These are phyloP conservation scores for Natrix natrix DNA, from an alignment of 2,797 vertebrate species.

Conservation along the genomic window DNA sequence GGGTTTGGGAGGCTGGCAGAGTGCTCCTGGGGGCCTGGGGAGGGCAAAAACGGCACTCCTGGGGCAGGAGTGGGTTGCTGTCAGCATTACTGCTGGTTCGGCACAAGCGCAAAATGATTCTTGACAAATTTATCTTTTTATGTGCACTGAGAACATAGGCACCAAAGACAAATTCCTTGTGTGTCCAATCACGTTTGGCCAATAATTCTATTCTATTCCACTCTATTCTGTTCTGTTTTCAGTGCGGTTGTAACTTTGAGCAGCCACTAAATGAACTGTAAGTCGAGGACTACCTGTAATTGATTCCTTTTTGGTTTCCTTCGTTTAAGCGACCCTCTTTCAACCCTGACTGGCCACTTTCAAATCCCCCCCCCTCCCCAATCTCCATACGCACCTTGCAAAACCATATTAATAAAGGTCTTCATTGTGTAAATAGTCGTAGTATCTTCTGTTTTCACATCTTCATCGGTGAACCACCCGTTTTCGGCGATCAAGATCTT, in stretches of 20 bases:
- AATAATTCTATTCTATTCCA: too few species aligned
- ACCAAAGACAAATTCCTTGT: too few species aligned
- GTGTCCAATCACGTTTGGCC: too few species aligned
- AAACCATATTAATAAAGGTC: constrained; percentile 88
- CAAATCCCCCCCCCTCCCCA: background rate
- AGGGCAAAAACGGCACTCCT: too few species aligned
- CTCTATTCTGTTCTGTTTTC: background rate
- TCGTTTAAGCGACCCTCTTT: background rate
- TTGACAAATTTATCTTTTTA: too few species aligned
- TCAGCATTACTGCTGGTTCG: too few species aligned
- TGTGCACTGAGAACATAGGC: too few species aligned
- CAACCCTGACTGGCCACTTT: background rate
- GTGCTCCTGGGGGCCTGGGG: too few species aligned
- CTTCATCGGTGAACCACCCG: constrained; percentile 89
- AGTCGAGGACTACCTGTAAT: background rate
- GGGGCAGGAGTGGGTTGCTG: too few species aligned
- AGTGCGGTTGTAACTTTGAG: background rate
- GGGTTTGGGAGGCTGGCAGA: too few species aligned
- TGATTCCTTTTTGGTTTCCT: background rate
- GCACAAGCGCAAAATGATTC: too few species aligned
- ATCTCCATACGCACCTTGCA: constrained; percentile 81
- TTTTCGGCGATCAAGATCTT: constrained; percentile 87
- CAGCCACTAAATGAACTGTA: background rate
- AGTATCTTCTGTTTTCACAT: constrained; percentile 87
- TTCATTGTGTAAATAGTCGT: constrained; percentile 89